A percentile compares a stretch with the other conserved stretches of the same genome.
phyloP scores from a whole-genome alignment of 2,888 invertebrate genomes.

The Gisinianus flammeolus region DNA sequence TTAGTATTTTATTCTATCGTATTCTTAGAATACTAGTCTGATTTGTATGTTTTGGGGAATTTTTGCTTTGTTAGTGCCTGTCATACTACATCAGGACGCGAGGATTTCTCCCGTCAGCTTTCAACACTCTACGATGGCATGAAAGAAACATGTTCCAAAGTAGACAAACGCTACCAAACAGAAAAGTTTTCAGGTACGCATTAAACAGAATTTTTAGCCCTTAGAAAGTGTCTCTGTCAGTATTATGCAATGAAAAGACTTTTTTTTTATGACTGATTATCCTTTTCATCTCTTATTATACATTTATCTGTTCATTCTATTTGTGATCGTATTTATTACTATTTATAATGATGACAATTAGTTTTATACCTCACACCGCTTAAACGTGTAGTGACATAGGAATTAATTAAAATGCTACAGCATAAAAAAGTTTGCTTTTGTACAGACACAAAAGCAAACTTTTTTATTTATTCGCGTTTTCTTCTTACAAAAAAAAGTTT shows the following conservation, averaged over 20 bases:
- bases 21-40: neutral
- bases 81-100: slow-evolving; percentile 48
- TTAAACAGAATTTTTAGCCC: too few relatives aligned
- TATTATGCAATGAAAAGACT: too few relatives aligned
- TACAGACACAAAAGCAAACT: too few relatives aligned
- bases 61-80: slow-evolving; percentile 42
- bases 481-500: neutral
- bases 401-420: neutral
- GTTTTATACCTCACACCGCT: too few relatives aligned
- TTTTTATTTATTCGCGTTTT: too few relatives aligned
- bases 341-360: too few relatives aligned
- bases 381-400: neutral
- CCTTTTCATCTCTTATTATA: neutral
- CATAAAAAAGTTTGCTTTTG: neutral
- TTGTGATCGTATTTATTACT: neutral
- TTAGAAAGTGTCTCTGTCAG: neutral
- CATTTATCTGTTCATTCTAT: neutral
- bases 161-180: slow-evolving; percentile 49
- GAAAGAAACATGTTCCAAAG: slow-evolving; percentile 54
- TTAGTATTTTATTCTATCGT: too few relatives aligned
- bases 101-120: slow-evolving; percentile 55
- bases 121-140: slow-evolving; percentile 53
- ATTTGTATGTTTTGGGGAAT: neutral
- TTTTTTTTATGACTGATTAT: neutral
- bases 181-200: slow-evolving; percentile 51